Evolutionary conservation across 1,140 invertebrate species (phyloP), one percentile per base, ranked within the genome.

Genomic region (Grapholita molesta): DNA sequence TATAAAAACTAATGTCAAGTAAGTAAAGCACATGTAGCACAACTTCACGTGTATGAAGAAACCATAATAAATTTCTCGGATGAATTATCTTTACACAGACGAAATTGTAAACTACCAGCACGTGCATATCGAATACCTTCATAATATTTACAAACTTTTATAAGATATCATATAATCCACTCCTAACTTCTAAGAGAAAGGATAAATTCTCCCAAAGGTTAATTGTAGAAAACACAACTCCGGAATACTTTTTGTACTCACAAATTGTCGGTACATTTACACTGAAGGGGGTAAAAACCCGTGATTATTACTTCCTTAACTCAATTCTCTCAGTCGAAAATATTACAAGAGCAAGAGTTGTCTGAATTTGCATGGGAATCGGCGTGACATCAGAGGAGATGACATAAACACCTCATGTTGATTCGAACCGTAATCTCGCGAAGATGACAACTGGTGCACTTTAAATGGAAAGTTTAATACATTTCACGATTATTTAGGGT

Each of bases 351-450:
- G 77, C 79, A 83, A 84, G 74, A 80, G 85, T 83, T 86, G 78
- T 83, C 73, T 80, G 25, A 73, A 90, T 90, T 90, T 74, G 79
- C 86, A 88, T 90, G 78, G 66, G 67, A 82, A 90, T 86, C 35
- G 71, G 23, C 71, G 64, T 55, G 67, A 80, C 77, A 74, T 83
- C 80, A 79, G 42, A 73, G 72, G 70, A 74, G 67, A 68, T 71
- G 69, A 69, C 64, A 76, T 78, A 82, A 82, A 82, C 80, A 82
- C 78, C 69, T 79, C 72, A 71, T 76, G 65, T 67, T 73, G 69
- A 33, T 74, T 61, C 67, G 64, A 67, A 53, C 70, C 67, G 70
- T 71, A 68, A 73, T 75, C 73, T n/a, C 68, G 18, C n/a, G 53
- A 53, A 35, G 73, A 71, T 76, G 74, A 28, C 24, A 61, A 61